Evolutionary conservation across 2,888 invertebrate genomes (phyloP).

Genomic region (Camponotus fellah): DNA sequence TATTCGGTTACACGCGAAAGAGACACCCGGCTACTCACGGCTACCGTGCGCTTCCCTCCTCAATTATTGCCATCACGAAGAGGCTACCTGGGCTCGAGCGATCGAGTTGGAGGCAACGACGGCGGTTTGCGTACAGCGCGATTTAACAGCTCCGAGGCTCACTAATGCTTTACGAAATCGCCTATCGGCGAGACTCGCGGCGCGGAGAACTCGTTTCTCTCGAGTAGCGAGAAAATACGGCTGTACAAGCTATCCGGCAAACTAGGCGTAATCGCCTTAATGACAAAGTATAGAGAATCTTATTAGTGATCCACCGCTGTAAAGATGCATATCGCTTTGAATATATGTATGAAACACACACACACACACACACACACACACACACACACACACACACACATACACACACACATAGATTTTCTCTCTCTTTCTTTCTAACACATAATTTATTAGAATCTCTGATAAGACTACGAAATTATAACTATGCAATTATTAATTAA

Average conservation of each 20-base stretch:
- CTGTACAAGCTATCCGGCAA: slow-evolving; percentile 8
- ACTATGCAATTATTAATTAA: not conserved
- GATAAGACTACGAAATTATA: slow-evolving; percentile 9
- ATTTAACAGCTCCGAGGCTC: slow-evolving; percentile 31
- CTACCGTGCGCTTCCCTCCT: slow-evolving; percentile 72
- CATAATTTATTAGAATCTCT: not conserved
- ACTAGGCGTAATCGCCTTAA: slow-evolving; percentile 47
- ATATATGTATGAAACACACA: not conserved
- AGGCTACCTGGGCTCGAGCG: slow-evolving; percentile 59
- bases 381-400: not conserved
- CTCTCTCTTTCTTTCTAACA: not conserved
- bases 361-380: not conserved
- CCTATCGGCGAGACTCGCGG: slow-evolving; percentile 37
- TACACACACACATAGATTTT: not conserved
- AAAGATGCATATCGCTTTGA: slow-evolving; percentile 8
- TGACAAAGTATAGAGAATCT: slow-evolving; percentile 46
- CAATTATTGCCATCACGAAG: slow-evolving; percentile 77
- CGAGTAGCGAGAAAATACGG: slow-evolving; percentile 33
- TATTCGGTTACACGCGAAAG: slow-evolving; percentile 81
- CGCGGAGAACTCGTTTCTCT: slow-evolving; percentile 26
- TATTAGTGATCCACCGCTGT: slow-evolving; percentile 18
- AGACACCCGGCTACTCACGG: slow-evolving; percentile 70
- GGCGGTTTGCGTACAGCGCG: slow-evolving; percentile 32
- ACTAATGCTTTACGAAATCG: slow-evolving; percentile 42
- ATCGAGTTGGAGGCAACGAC: slow-evolving; percentile 29